Evolutionary conservation across 2,113 vertebrate genomes (phyloP), one percentile per base, ranked within the genome.

Genomic region (Mus pahari): DNA sequence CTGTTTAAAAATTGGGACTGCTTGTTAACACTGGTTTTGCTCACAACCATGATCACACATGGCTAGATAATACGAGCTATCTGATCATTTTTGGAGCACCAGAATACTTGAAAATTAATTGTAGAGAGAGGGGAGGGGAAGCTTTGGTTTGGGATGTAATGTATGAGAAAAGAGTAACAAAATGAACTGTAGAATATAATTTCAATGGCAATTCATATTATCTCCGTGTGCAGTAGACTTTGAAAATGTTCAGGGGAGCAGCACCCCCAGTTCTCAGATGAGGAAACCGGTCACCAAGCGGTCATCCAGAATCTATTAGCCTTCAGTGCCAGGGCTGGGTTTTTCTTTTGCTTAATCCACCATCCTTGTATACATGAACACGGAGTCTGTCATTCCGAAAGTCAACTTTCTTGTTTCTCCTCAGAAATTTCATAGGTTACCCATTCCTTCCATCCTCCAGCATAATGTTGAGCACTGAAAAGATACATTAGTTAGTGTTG

Each of bases 371-470:
- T 87, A 33, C 71, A 70, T 53, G 24, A 79, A 90, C 19, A 94
- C 22, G 64, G 28, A 84, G 48, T 73, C 14, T 73, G 13, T 53
- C 92, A 50, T 96, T 94, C 66, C 79, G 93, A 78, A 94, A 66
- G 66, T 97, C 79, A 98, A 55, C 83, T 91, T 98, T 92, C 98
- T 77, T 91, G 20, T 97, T 98, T 98, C 97, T 97, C 97, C 89
- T 98, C 96, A 93, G 98, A 79, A 90, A 98, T 96, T 98, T 99
- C 99, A 96, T 98, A 98, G 83, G 98, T 98, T 82, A 97, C 90
- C 99, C 99, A 99, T 62, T 99, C 99, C 20, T 99, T 97, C 99
- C 99, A 99, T 98, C 99, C 99, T 93, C 99, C 99, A 28, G 98
- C 97, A 95, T 99, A 99, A 87, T 99, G 98, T 94, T 98, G 99